Percentiles rank a stretch among this genome's conserved stretches.
Conservation (phyloP, 2,113 vertebrate genomes). For the Prunella fulvescens region DNA sequence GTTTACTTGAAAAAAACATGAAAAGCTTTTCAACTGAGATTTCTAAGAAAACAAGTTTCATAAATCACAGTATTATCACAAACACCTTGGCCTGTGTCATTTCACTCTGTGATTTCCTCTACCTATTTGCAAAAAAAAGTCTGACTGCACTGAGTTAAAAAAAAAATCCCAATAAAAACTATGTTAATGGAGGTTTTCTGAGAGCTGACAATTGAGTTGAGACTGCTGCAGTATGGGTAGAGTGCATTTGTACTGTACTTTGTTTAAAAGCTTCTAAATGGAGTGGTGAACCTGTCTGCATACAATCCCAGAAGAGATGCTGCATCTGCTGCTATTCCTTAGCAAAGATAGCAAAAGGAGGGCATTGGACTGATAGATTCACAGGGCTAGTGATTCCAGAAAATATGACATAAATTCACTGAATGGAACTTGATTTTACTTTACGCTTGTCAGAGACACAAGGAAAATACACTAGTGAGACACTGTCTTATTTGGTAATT, state of each 20-base stretch:
- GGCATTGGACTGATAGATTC: accelerated
- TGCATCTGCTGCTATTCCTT: not conserved
- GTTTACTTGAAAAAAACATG: not conserved
- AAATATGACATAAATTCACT: not conserved
- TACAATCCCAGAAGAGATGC: not conserved
- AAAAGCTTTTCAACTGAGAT: not conserved
- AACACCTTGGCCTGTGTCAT: not conserved
- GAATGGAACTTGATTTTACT: not conserved
- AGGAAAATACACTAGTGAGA: not conserved
- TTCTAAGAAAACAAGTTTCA: not conserved
- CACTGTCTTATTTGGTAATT: not conserved
- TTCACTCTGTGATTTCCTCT: not conserved
- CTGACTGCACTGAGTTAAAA: not conserved
- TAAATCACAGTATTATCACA: not conserved
- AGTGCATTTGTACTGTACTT: not conserved
- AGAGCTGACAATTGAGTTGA: not conserved
- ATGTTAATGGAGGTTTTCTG: not conserved
- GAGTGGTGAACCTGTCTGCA: not conserved
- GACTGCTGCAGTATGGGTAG: not conserved
- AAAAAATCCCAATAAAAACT: not conserved
- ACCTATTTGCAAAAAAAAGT: not conserved
- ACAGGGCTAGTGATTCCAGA: not conserved
- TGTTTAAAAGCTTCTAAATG: not conserved
- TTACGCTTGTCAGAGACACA: not conserved
- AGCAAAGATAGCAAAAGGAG: not conserved